Evolutionary conservation across 53 echinoderm and acorn worm genomes (phyloP).

Genomic region (Antedon mediterranea): DNA sequence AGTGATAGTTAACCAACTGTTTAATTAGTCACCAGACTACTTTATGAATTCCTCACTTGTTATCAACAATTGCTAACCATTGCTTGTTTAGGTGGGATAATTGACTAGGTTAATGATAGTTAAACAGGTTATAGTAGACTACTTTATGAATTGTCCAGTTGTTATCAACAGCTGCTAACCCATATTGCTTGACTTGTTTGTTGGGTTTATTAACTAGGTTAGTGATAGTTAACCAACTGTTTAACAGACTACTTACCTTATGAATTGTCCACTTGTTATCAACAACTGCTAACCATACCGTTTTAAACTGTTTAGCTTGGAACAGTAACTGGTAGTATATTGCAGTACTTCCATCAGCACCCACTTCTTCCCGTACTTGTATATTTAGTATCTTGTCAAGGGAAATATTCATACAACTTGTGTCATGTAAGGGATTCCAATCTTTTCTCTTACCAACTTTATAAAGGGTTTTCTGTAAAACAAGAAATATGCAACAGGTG

Average conservation of each 20-base stretch:
- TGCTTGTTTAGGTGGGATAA: conserved; percentile 55
- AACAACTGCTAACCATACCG: conserved; percentile 69
- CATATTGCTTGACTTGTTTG: background rate
- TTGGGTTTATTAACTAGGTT: too few relatives aligned
- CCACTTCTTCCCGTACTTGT: conserved; percentile 53
- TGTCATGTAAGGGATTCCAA: background rate
- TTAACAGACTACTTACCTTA: conserved; percentile 68
- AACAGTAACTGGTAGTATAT: conserved; percentile 52
- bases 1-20: too few relatives aligned
- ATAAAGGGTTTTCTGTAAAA: background rate
- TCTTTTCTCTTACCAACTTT: background rate
- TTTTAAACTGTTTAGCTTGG: conserved; percentile 56
- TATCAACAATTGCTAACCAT: conserved; percentile 67
- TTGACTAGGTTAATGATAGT: background rate
- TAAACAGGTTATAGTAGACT: too few relatives aligned
- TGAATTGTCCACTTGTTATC: conserved; percentile 49
- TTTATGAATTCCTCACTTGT: conserved; percentile 55
- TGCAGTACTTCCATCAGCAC: conserved; percentile 18
- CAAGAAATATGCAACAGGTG: background rate
- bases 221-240: too few relatives aligned
- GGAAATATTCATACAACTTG: conserved; percentile 42
- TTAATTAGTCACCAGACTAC: too few relatives aligned
- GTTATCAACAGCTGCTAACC: background rate
- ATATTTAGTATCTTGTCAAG: conserved; percentile 48
- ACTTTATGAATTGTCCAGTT: too few relatives aligned